phyloP scores from a whole-genome alignment of 2,113 vertebrate species.

The Hyperopisus bebe region DNA sequence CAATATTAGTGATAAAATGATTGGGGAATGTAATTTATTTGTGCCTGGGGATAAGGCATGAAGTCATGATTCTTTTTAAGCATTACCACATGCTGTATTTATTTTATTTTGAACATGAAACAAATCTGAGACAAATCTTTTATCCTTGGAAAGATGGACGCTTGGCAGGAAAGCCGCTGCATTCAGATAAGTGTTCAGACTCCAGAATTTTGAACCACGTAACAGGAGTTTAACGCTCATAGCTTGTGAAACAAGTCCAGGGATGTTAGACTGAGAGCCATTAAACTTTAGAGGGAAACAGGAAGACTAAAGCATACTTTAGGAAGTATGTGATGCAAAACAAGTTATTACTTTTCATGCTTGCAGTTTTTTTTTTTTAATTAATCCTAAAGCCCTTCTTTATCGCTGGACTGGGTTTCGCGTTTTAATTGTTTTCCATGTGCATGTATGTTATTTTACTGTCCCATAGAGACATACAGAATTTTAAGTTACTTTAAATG shows the following conservation, averaged over 20 bases:
- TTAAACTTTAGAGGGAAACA: constrained; percentile 9
- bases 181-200: constrained; percentile 34
- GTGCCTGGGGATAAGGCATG: constrained; percentile 27
- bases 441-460: constrained; percentile 15
- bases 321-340: background rate
- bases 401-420: constrained; percentile 7
- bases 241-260: constrained; percentile 20
- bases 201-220: constrained; percentile 24
- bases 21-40: constrained; percentile 39
- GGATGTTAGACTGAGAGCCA: constrained; percentile 22
- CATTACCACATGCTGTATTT: constrained; percentile 27
- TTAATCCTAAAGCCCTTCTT: constrained; percentile 22
- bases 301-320: constrained; percentile 5
- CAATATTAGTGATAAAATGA: constrained; percentile 31
- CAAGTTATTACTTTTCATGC: constrained; percentile 4
- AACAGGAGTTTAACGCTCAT: constrained; percentile 27
- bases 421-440: constrained; percentile 26
- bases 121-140: constrained; percentile 25
- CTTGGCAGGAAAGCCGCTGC: constrained; percentile 36
- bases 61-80: constrained; percentile 38
- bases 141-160: constrained; percentile 33
- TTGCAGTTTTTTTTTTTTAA: constrained; percentile 33
- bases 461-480: constrained; percentile 18
- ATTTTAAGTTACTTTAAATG: constrained; percentile 36
- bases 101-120: constrained; percentile 34